phyloP scores from a whole-genome alignment of 2,113 vertebrate genomes.

The Grammomys surdaster region DNA sequence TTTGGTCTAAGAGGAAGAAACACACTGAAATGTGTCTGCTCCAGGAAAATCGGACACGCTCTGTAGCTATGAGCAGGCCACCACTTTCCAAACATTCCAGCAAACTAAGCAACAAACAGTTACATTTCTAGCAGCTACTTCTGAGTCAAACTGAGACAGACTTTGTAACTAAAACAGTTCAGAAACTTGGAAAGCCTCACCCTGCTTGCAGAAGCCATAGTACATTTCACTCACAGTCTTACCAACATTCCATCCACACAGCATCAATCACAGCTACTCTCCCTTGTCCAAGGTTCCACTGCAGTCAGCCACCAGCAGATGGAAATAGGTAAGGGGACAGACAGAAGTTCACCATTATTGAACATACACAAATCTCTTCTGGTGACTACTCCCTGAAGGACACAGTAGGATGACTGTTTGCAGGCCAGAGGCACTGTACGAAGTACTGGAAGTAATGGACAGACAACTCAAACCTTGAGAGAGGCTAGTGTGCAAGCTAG shows the following conservation, averaged over 20 bases:
- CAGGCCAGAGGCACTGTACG: not conserved
- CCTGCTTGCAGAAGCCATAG: not conserved
- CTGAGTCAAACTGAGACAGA: slow-evolving; percentile 32
- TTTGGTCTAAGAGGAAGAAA: not conserved
- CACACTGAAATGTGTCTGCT: not conserved
- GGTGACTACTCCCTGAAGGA: not conserved
- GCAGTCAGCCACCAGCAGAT: not conserved
- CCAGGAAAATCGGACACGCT: not conserved
- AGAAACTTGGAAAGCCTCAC: slow-evolving; percentile 12
- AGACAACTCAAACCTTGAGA: not conserved
- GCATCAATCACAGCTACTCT: not conserved
- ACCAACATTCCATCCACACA: not conserved
- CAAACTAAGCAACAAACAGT: slow-evolving; percentile 13
- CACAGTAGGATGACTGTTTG: not conserved
- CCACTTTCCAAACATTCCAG: not conserved
- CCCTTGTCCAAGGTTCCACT: not conserved
- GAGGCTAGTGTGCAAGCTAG: not conserved
- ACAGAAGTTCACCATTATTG: not conserved
- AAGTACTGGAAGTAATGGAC: not conserved
- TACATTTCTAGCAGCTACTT: slow-evolving; percentile 56
- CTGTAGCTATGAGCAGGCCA: not conserved
- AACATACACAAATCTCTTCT: not conserved
- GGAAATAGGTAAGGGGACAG: not conserved
- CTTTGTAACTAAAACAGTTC: slow-evolving; percentile 4
- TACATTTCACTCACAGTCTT: not conserved